A percentile compares a stretch with the other conserved stretches of the same genome.
Conservation (phyloP, 2,797 vertebrate genomes). For the Mormyrus proboscirostris region DNA sequence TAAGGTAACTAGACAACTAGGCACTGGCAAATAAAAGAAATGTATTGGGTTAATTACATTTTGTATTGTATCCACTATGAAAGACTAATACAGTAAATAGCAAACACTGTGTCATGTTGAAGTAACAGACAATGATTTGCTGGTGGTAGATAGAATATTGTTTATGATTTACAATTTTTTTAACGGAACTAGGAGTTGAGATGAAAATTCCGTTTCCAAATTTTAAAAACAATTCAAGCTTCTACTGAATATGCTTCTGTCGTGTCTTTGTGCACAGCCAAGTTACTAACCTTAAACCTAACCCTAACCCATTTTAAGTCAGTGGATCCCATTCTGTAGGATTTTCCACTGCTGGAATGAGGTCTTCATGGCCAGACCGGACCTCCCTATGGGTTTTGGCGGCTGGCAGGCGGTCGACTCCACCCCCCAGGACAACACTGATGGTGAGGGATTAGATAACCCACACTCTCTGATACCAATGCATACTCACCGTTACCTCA, state of each 20-base stretch:
- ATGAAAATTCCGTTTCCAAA: neutral
- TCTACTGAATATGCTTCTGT: neutral
- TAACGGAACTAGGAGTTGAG: neutral
- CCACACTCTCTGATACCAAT: neutral
- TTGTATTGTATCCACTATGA: neutral
- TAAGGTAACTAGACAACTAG: neutral
- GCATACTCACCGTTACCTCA: neutral
- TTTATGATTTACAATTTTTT: neutral
- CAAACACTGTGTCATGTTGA: neutral
- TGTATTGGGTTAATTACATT: neutral
- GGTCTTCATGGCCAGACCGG: conserved; percentile 64
- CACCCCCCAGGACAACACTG: conserved; percentile 90
- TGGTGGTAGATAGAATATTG: neutral
- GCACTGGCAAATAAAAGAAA: neutral
- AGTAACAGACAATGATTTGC: neutral
- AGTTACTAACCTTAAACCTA: neutral
- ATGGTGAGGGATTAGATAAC: conserved; percentile 59
- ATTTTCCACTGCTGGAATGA: conserved; percentile 97
- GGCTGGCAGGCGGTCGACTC: conserved; percentile 87
- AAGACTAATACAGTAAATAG: neutral
- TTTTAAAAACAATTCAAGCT: neutral
- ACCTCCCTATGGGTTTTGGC: conserved; percentile 64
- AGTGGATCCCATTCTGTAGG: conserved; percentile 56
- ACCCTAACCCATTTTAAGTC: neutral
- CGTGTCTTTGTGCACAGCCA: neutral